phyloP scores from a whole-genome alignment of 2,888 invertebrate genomes.

The Drosophila silvestris region DNA sequence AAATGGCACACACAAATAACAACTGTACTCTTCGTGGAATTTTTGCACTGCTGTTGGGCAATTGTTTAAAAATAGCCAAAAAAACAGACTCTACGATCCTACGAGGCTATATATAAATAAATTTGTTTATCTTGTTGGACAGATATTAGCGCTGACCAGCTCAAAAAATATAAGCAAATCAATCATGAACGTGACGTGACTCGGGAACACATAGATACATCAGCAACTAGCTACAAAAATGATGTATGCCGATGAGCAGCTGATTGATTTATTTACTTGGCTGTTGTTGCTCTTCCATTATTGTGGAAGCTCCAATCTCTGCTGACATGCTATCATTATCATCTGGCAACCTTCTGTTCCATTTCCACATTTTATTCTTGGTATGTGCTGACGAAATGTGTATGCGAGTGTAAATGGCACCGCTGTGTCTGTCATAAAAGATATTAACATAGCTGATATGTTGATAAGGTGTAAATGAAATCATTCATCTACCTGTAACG shows the following conservation, averaged over 20 bases:
- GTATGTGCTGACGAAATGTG: conserved; percentile 9
- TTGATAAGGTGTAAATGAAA: conserved; percentile 37
- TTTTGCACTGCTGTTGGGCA: conserved; percentile 28
- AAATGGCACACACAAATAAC: neutral
- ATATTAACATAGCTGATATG: conserved; percentile 30
- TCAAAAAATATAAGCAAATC: conserved; percentile 59
- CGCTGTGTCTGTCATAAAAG: conserved; percentile 42
- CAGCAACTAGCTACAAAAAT: conserved; percentile 16
- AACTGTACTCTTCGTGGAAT: conserved; percentile 39
- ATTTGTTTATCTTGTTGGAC: conserved; percentile 34
- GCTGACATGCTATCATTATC: conserved; percentile 26
- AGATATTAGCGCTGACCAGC: conserved; percentile 10
- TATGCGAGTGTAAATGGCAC: conserved; percentile 12
- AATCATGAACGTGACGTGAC: conserved; percentile 49
- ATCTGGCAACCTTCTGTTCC: conserved; percentile 25
- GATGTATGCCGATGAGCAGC: conserved; percentile 17
- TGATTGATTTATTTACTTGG: conserved; percentile 73
- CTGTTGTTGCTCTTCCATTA: conserved; percentile 13
- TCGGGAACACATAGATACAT: conserved; percentile 16
- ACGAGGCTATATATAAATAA: conserved; percentile 29
- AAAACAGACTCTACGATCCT: neutral
- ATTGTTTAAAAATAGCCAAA: conserved; percentile 51
- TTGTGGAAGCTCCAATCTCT: conserved; percentile 5
- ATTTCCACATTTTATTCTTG: conserved; percentile 4
- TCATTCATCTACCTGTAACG: conserved; percentile 25